These are phyloP conservation scores for Dryas iulia DNA, from an alignment of 1,140 invertebrate genomes.

Conservation along the genomic window DNA sequence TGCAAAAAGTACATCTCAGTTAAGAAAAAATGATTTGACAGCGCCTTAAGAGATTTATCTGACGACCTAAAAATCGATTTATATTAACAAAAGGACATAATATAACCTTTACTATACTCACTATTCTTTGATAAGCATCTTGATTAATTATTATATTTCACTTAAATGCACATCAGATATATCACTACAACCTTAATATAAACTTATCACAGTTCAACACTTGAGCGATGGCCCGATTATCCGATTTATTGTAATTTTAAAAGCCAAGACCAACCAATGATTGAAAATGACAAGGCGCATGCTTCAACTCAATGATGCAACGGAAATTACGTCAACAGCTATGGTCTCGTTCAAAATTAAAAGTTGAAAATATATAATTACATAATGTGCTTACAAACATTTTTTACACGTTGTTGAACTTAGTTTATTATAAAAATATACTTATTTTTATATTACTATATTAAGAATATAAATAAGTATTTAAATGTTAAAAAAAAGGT, in stretches of 20 bases:
- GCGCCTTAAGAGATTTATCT: slow-evolving; percentile 30
- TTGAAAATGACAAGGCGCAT: slow-evolving; percentile 78
- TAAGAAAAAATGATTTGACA: slow-evolving; percentile 5
- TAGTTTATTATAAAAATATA: too few relatives aligned
- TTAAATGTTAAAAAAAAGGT: too few relatives aligned
- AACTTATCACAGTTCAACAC: slow-evolving; percentile 73
- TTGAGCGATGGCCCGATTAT: slow-evolving; percentile 72
- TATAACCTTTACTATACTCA: slow-evolving; percentile 71
- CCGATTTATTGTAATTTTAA: slow-evolving; percentile 74
- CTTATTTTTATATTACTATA: too few relatives aligned
- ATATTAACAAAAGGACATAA: slow-evolving; percentile 54
- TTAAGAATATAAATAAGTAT: too few relatives aligned
- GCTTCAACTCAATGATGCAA: slow-evolving; percentile 72
- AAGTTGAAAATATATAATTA: background rate
- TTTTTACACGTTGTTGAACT: too few relatives aligned
- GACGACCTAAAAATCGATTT: slow-evolving; percentile 70
- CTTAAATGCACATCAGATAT: slow-evolving; percentile 77
- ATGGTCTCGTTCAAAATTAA: slow-evolving; percentile 42
- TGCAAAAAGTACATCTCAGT: background rate
- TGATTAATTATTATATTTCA: slow-evolving; percentile 66
- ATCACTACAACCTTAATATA: slow-evolving; percentile 68
- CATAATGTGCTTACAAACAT: background rate
- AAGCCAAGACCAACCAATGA: slow-evolving; percentile 73
- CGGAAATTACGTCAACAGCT: slow-evolving; percentile 74
- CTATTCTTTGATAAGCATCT: slow-evolving; percentile 79